Percentiles rank a stretch among this genome's conserved stretches.
Evolutionary conservation across 2,113 vertebrate species (phyloP).

Genomic region (Capra hircus): DNA sequence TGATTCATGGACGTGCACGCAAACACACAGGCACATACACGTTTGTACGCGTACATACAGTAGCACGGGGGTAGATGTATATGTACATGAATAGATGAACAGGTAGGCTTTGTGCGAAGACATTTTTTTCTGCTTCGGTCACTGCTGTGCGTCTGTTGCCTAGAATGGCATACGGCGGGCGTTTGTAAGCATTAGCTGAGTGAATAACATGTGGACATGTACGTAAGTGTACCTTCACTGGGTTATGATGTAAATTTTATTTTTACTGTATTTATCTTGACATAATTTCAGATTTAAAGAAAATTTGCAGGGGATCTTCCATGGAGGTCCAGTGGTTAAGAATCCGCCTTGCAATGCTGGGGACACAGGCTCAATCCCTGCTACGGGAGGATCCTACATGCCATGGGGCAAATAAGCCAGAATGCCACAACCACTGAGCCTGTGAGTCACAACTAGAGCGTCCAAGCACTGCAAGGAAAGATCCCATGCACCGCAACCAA

Average conservation of each 20-base stretch:
- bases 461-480: background rate
- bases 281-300: background rate
- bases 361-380: background rate
- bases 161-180: background rate
- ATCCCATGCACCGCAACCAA: fast-evolving
- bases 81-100: fast-evolving
- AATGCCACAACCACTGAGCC: background rate
- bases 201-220: background rate
- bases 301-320: background rate
- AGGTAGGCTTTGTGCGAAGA: background rate
- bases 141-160: background rate
- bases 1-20: background rate
- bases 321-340: background rate
- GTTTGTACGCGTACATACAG: fast-evolving
- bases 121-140: background rate
- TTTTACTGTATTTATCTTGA: constrained; percentile 1
- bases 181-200: background rate
- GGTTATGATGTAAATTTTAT: background rate
- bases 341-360: background rate
- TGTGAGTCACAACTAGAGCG: fast-evolving
- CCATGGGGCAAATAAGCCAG: background rate
- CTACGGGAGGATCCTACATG: background rate
- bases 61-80: fast-evolving
- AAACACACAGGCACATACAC: fast-evolving
- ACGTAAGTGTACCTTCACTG: background rate